Evolutionary conservation across 1,140 invertebrate genomes (phyloP), one percentile per base, ranked within the genome.

Genomic region (Gonioctena quinquepunctata): DNA sequence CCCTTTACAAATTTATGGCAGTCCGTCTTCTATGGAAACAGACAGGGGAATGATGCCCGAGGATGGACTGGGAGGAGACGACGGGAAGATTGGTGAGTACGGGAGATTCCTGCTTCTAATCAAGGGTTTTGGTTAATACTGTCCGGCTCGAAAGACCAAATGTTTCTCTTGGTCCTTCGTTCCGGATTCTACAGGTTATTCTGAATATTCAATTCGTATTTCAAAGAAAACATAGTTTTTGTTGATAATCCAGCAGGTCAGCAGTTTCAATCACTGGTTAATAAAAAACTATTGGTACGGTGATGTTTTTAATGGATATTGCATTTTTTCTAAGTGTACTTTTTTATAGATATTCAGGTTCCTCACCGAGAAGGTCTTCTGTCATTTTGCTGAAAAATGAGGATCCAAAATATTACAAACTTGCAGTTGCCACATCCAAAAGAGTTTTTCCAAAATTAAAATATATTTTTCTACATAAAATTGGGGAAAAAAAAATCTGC

Each of bases 41-140:
- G 61, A 63, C 21, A n/a, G 61, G 21, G 13, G 61, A 11, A 26
- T 28, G 33, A 33, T 27, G 18, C 27, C 61, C 13, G 61, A 63
- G n/a, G 61, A 63, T 22, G 59, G 25, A 13, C 59, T 27, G 18
- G 22, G 22, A 5, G 57, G 57, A 7, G 61, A 63, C n/a, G 61
- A 63, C 22, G 61, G 28, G 1, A 63, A 63, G 11, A 63, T 21
- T 26, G 61, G 61, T 63, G 49, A 63, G 59, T 27, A 16, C 13
- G 4, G 2, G 19, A 16, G 11, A 22, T 8, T 21, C 13, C 21
- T 54, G 3, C 11, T 3, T 3, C 11, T 13, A 16, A 8, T 54
- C 2, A 3, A 22, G 11, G 0, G 19, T 22, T 54, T 18, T 54
- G n/a, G 11, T 54, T 11, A 22, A 5, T 18, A 21, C 7, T 54